These are phyloP conservation scores for Tiphia femorata DNA, from an alignment of 2,888 invertebrate species.

Conservation along the genomic window DNA sequence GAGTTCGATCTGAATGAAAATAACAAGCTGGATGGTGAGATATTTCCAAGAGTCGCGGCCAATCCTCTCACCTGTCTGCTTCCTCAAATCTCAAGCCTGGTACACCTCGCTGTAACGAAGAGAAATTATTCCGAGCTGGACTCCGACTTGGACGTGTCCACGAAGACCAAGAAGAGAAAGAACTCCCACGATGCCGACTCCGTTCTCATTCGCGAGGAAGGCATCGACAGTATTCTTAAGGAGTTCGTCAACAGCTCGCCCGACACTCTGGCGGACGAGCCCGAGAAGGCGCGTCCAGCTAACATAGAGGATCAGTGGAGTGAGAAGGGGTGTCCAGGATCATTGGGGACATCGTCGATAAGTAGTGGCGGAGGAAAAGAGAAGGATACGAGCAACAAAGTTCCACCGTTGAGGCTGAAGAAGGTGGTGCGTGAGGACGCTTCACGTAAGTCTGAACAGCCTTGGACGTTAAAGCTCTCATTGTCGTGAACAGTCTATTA, in stretches of 20 bases:
- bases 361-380: conserved; percentile 7
- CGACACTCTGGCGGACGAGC: conserved; percentile 3
- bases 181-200: conserved; percentile 27
- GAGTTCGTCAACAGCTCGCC: conserved; percentile 22
- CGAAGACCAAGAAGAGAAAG: conserved; percentile 22
- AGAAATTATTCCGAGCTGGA: conserved; percentile 10
- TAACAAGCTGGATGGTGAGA: not conserved
- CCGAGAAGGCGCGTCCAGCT: not conserved
- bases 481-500: too few species aligned
- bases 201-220: conserved; percentile 12
- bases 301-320: conserved; percentile 9
- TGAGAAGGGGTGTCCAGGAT: conserved; percentile 11
- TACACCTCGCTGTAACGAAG: not conserved
- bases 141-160: not conserved
- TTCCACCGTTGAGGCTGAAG: conserved; percentile 58
- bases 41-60: not conserved
- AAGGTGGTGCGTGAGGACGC: conserved; percentile 45
- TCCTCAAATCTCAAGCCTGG: not conserved
- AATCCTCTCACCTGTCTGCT: too few species aligned
- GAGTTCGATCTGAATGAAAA: not conserved
- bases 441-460: too few species aligned
- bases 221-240: conserved; percentile 16
- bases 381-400: conserved; percentile 31
- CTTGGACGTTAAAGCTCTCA: too few species aligned
- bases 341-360: conserved; percentile 11